These are phyloP conservation scores for Proisotoma minuta DNA, from an alignment of 2,888 invertebrate genomes.

Conservation along the genomic window DNA sequence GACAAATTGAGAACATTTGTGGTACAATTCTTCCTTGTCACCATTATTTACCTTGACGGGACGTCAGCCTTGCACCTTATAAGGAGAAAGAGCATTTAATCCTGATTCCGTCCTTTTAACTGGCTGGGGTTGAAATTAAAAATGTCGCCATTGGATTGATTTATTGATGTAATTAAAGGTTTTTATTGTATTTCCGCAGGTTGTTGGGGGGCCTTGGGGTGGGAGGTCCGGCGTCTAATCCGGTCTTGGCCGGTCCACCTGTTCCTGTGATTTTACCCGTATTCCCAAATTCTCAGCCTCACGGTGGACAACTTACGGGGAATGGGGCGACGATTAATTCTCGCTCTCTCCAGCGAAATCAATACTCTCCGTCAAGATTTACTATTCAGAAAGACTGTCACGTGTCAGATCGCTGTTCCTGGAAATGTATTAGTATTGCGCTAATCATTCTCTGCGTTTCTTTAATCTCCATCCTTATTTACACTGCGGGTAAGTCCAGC, in stretches of 20 bases:
- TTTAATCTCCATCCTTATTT: constrained; percentile 86
- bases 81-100: neutral
- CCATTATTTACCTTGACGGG: neutral
- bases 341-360: constrained; percentile 60
- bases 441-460: constrained; percentile 86
- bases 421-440: constrained; percentile 92
- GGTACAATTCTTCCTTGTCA: neutral
- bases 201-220: constrained; percentile 43
- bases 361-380: constrained; percentile 87
- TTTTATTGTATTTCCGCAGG: constrained; percentile 26
- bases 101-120: neutral
- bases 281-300: constrained; percentile 67
- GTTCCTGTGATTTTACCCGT: constrained; percentile 80
- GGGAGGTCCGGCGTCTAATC: constrained; percentile 39
- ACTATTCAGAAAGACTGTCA: constrained; percentile 91
- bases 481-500: constrained; percentile 80
- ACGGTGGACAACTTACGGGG: constrained; percentile 60
- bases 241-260: constrained; percentile 44
- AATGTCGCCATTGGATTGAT: constrained; percentile 14
- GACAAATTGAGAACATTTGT: neutral
- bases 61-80: neutral
- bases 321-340: constrained; percentile 54
- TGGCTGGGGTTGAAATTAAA: constrained; percentile 7
- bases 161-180: constrained; percentile 8
- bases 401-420: constrained; percentile 75